Conservation (phyloP, 2,888 invertebrate species). For the Sphinx pinastri region DNA sequence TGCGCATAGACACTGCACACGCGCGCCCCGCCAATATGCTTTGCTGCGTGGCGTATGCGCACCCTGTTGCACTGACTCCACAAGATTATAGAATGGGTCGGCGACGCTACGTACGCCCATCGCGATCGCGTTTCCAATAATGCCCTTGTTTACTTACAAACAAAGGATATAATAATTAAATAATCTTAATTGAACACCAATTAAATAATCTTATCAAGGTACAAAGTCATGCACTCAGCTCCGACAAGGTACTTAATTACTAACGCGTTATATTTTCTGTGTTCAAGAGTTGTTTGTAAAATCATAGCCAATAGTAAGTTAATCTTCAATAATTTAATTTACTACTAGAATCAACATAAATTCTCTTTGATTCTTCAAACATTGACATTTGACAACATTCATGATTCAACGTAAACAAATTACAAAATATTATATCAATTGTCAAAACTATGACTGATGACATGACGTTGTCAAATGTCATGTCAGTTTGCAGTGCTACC, state of each 20-base stretch:
- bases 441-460: background rate
- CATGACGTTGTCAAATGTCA: background rate
- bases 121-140: background rate
- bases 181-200: too few species aligned
- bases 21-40: background rate
- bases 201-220: slow-evolving; percentile 6
- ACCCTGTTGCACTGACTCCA: background rate
- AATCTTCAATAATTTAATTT: background rate
- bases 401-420: too few species aligned
- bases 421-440: background rate
- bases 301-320: background rate
- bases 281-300: background rate
- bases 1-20: slow-evolving; percentile 4
- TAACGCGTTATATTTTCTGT: background rate
- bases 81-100: background rate
- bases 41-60: background rate
- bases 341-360: too few species aligned
- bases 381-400: too few species aligned
- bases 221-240: background rate
- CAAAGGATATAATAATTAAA: slow-evolving; percentile 12
- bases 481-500: too few species aligned
- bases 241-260: background rate
- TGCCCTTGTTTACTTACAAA: background rate
- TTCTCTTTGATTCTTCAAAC: too few species aligned
- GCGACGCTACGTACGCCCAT: slow-evolving; percentile 2